Conservation (phyloP, 2,797 vertebrate genomes). For the Aselliscus stoliczkanus region DNA sequence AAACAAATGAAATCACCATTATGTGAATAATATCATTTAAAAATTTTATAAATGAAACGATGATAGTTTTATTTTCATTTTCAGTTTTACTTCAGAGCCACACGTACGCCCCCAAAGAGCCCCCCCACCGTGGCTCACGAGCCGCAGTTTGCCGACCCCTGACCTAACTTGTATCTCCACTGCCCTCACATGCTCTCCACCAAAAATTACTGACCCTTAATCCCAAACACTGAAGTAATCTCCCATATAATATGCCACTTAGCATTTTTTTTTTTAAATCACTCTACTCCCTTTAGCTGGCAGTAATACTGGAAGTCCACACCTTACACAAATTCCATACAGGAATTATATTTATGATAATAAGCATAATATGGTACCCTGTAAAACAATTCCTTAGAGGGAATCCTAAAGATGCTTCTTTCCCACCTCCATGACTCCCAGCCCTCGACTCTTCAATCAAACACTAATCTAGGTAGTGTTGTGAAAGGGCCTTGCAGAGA, state of each 20-base stretch:
- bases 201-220: background rate
- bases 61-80: too few species aligned
- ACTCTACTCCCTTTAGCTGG: background rate
- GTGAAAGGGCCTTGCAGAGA: background rate
- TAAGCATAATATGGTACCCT: too few species aligned
- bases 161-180: too few species aligned
- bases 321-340: background rate
- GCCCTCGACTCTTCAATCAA: background rate
- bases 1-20: too few species aligned
- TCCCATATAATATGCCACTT: background rate
- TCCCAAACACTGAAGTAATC: background rate
- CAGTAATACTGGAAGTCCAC: background rate
- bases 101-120: too few species aligned
- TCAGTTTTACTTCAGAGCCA: too few species aligned
- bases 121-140: too few species aligned
- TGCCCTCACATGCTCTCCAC: background rate
- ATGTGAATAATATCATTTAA: too few species aligned
- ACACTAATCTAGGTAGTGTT: background rate
- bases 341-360: too few species aligned
- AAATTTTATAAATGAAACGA: too few species aligned
- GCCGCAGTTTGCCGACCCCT: too few species aligned
- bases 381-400: background rate
- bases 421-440: too few species aligned
- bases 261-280: background rate
- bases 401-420: background rate